Base-by-base conservation (phyloP, 2,888 invertebrate species). In the Meteorus cinctellus region DNA sequence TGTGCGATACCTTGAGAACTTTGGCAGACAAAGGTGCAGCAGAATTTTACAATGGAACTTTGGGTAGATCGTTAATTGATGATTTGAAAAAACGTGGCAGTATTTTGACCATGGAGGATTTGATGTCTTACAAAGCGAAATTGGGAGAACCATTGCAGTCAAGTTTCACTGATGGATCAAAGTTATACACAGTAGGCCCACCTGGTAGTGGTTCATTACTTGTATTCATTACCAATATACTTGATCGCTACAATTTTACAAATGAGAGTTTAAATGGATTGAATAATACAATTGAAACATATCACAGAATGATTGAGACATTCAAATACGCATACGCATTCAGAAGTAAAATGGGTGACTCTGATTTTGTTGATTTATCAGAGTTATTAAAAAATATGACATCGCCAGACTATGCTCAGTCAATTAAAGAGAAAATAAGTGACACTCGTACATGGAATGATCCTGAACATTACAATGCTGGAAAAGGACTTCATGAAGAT, bases 241-340 rank as follows among this genome's bases (percentile, higher is more conserved):
- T 97, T 83, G 92, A 92, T 72, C 92, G 91, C 14, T 92, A 91
- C 90, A 89, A 90, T 6, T 91, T 92, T 75, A 89, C 86, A 8
- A 81, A 87, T 12, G 81, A 80, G 69, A 91, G 89, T 45, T 84
- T 91, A n/a, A 78, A 82, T 4, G 88, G 86, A 79, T 87, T 86
- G 6, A 85, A 88, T 12, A 81, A 86, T n/a, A 87, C 87, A 0
- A 81, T 89, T 10, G 83, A 82, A 31, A 92, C 93, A 36, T 95
- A 95, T 92, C 98, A 98, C 84, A 93, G 96, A 80, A 91, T 97
- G 80, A 91, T 96, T 8, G 98, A 99, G 89, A 93, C 95, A 5
- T 96, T 97, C 90, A 99, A 99, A 89, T 98, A 94, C 91, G 97
- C 95, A 24, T 98, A 95, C 89, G 98, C 96, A 1, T 93, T 94